Conservation (phyloP, 2,113 vertebrate genomes). For the Esox niger region DNA sequence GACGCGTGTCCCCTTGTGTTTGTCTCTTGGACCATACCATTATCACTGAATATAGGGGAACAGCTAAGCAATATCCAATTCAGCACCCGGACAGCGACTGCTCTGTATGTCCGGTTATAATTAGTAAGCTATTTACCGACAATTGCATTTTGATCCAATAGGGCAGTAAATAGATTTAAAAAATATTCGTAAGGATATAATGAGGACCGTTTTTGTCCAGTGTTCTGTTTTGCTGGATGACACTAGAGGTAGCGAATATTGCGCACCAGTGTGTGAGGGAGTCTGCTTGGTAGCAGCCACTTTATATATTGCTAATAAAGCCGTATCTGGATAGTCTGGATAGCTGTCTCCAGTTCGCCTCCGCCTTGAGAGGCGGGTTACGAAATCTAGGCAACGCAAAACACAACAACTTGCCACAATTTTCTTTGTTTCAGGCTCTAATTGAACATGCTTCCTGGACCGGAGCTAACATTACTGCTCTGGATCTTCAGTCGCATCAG, state of each 20-base stretch:
- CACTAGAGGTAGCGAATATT: not conserved
- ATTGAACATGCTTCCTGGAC: constrained; percentile 31
- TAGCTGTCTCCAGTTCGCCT: not conserved
- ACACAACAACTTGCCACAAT: constrained; percentile 1
- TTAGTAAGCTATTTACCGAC: constrained; percentile 16
- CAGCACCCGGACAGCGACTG: constrained; percentile 15
- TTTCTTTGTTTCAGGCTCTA: not conserved
- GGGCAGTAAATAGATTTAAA: constrained; percentile 3
- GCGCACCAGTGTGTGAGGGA: not conserved
- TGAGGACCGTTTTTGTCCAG: not conserved
- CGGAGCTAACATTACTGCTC: constrained; percentile 23
- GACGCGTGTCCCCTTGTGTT: constrained; percentile 23
- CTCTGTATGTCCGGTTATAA: not conserved
- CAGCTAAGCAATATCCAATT: constrained; percentile 7
- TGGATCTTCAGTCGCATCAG: constrained; percentile 39
- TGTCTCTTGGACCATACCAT: constrained; percentile 46
- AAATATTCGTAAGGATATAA: not conserved
- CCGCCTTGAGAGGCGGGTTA: not conserved
- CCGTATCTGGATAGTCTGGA: constrained; percentile 10
- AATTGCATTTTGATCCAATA: constrained; percentile 37
- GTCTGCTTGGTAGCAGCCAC: not conserved
- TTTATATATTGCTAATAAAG: constrained; percentile 15
- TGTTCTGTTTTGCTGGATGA: not conserved
- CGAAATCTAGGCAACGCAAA: not conserved
- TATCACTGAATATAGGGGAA: constrained; percentile 31